Base-by-base conservation (phyloP, 2,888 invertebrate species). In the Phyto melanocephala region DNA sequence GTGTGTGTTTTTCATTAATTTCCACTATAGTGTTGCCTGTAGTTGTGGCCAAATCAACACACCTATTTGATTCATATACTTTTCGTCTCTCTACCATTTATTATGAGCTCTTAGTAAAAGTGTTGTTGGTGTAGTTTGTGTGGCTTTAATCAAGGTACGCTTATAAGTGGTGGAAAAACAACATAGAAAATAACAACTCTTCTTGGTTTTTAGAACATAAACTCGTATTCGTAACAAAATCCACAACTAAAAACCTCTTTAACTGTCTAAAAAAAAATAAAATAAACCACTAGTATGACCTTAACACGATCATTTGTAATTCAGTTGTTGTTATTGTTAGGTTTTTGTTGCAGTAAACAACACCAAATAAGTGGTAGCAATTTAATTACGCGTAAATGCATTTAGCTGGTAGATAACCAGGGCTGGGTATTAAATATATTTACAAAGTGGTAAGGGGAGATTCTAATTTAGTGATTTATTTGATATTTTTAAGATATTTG, bases 261-360 rank as follows among this genome's bases (percentile, higher is more conserved):
- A 76, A 76, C 40, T 58, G 58, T 10, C 33, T 22, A 13, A 6
- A 20, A n/a, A 56, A 67, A 67, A 54, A 74, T 11, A 22, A 35
- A 72, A n/a, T n/a, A n/a, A 74, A 74, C 72, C 74, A 54, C 65
- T 37, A 24, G 56, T 50, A 37, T 67, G 76, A 60, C 76, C 76
- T 76, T 76, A 67, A 67, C 47, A 58, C 28, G 67, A 67, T 67
- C 76, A 50, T 67, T 56, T 70, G 54, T 17, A 56, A 42, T 56
- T 56, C 28, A 42, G 28, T 33, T 33, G 28, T 28, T 11, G 63
- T 65, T n/a, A n/a, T n/a, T 56, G 54, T 45, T 63, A 13, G 10
- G 37, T 28, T 45, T 28, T 33, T 52, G 52, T 33, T 45, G 15
- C 8, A 42, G 8, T 22, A 45, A 20, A 20, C 58, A 35, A 15